Base-by-base conservation (phyloP, 2,797 vertebrate genomes). In the Erpetoichthys calabaricus region DNA sequence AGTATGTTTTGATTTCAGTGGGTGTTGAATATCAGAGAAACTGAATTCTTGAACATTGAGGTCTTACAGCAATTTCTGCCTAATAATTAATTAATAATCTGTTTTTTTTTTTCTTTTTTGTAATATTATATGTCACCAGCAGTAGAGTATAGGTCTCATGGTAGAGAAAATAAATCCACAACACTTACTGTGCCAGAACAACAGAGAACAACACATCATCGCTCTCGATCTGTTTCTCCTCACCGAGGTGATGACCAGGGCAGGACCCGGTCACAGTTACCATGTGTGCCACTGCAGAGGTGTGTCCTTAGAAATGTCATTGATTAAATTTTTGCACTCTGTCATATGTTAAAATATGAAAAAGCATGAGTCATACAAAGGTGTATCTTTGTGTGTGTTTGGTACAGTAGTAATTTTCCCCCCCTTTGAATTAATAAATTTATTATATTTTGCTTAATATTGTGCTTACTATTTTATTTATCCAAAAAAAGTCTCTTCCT, bases 221-320 rank as follows among this genome's bases (percentile, higher is more conserved):
- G 95, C 59, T 99, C 95, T 1, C 91, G 94, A 55, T 98, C 95
- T 0, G 94, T 97, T 60, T 98, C 95, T 65, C 95, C 94, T 73
- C 93, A 97, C 74, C 83, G 92, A 67, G 82, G 80, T 45, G 90
- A 95, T 61, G 94, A 96, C 74, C 87, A 91, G 76, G 90, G 91
- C 78, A 84, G 89, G 80, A 86, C 89, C 60, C 91, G 95, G 56
- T 99, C 94, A 63, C 87, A 92, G 63, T 91, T 93, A 63, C 86
- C 94, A 68, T 85, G 93, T 67, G 90, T 99, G 73, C 95, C 93
- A 79, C 93, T 97, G 89, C 95, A 98, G 82, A 95, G 95, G 95
- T 98, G 80, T 67, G 87, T 43, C 43, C 55, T 56, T 45, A 6
- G 46, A 45, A 44, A 25, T 25, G 25, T 25, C 25, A 25, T 44